Conservation (phyloP, 1,140 invertebrate species). For the Heliconius eleuchia region DNA sequence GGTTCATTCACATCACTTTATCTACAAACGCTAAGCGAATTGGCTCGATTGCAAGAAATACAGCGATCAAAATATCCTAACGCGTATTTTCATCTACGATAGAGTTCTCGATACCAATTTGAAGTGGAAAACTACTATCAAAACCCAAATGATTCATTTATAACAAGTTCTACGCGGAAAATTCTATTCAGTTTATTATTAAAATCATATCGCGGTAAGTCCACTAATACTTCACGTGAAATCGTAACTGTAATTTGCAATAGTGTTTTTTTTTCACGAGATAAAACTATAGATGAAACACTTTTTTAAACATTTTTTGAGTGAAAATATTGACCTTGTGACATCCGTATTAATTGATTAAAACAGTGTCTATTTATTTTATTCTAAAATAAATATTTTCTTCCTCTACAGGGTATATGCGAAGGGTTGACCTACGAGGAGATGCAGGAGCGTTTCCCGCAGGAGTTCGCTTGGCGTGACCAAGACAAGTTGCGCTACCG, state of each 20-base stretch:
- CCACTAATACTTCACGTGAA: not conserved
- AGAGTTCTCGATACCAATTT: constrained; percentile 18
- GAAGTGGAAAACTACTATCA: constrained; percentile 20
- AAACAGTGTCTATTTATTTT: not conserved
- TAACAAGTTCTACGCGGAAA: not conserved
- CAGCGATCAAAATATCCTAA: constrained; percentile 13
- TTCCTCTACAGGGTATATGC: constrained; percentile 88
- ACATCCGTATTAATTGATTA: not conserved
- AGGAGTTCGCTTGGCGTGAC: constrained; percentile 95
- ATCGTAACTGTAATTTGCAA: not conserved
- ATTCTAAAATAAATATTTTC: not conserved
- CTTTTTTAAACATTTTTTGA: not conserved
- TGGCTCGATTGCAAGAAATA: constrained; percentile 37
- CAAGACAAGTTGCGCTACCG: constrained; percentile 96
- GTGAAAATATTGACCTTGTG: not conserved
- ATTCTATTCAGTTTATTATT: not conserved
- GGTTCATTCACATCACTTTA: constrained; percentile 28
- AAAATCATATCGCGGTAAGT: not conserved
- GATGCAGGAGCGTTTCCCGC: constrained; percentile 93
- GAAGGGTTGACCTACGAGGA: constrained; percentile 97
- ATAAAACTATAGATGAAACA: not conserved
- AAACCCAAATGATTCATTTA: constrained; percentile 5
- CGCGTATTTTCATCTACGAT: constrained; percentile 18
- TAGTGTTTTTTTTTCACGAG: not conserved
- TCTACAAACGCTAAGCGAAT: constrained; percentile 28